Evolutionary conservation across 2,888 invertebrate species (phyloP).

Genomic region (Tetragnatha montana): DNA sequence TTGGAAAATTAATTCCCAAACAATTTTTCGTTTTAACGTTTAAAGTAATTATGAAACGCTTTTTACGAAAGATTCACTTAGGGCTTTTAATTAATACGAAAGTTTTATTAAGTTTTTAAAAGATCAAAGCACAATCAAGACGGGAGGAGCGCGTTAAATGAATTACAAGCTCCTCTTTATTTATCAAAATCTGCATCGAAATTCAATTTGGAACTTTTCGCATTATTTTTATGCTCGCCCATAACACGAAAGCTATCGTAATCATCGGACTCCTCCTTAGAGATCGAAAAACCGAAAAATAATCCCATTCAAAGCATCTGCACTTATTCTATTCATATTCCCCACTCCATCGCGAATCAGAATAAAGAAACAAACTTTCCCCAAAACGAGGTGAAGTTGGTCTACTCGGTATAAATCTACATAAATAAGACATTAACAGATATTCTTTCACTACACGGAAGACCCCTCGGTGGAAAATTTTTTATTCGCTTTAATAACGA

Average conservation of each 20-base stretch:
- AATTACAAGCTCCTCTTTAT: conserved; percentile 15
- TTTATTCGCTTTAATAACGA: background rate
- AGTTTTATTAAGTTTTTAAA: conserved; percentile 13
- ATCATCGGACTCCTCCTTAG: background rate
- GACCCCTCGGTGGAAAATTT: background rate
- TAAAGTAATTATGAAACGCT: background rate
- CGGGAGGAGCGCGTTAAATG: background rate
- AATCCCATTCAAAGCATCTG: conserved; percentile 17
- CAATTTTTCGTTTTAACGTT: background rate
- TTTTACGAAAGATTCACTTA: conserved; percentile 3
- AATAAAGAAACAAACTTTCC: conserved; percentile 19
- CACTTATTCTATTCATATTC: conserved; percentile 27
- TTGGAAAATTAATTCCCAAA: background rate
- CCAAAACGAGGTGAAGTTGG: background rate
- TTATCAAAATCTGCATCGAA: conserved; percentile 29
- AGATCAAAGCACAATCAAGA: background rate
- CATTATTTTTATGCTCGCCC: conserved; percentile 19
- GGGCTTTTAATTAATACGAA: conserved; percentile 7
- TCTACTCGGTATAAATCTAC: conserved; percentile 35
- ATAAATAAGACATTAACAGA: conserved; percentile 41
- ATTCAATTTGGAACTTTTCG: conserved; percentile 29
- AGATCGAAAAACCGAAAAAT: background rate
- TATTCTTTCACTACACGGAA: background rate
- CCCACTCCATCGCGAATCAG: background rate
- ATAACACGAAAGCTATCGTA: background rate